Base-by-base conservation (phyloP, 2,797 vertebrate genomes). In the Sarcophilus harrisii region DNA sequence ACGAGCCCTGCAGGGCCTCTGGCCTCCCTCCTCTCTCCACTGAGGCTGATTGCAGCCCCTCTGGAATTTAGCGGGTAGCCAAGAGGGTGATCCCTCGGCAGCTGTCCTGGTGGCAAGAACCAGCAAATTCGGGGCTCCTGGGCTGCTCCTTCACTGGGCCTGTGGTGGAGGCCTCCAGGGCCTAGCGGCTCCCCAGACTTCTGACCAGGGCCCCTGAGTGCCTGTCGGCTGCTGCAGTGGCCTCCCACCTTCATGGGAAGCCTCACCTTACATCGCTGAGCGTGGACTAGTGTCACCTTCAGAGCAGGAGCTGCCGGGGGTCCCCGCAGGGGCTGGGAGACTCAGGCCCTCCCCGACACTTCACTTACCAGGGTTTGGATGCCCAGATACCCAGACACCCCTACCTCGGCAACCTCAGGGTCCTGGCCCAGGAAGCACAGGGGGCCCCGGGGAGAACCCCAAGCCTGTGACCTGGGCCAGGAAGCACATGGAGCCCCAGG, bases 51-150 rank as follows among this genome's bases (percentile, higher is more conserved):
- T 6, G 62, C 32, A 73, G n/a, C 14, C 13, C 32, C 62, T 73
- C n/a, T 45, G 38, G n/a, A 24, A 81, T 24, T 81, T 21, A 1
- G n/a, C 3, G 0, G 6, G 9, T n/a, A 58, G 3, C 21, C 58
- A 2, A 4, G 5, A 24, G 24, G 0, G n/a, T 24, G 66, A 16
- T n/a, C 14, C n/a, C n/a, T 29, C n/a, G 10, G n/a, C 6, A 81
- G 66, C 5, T 9, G n/a, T 9, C 66, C n/a, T 38, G 66, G 62
- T 2, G 0, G 18, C 18, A 14, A 57, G 57, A 57, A 57, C 57
- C 57, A 2, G 2, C 58, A 21, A 54, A 54, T 54, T 54, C 0
- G 1, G 32, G 32, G 32, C 60, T 73, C 66, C 5, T n/a, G 32
- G 16, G 8, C 66, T 16, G 29, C 30, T 13, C 30, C 60, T 32